Conservation (phyloP, 1,140 invertebrate genomes). For the Drosophila equinoxialis region DNA sequence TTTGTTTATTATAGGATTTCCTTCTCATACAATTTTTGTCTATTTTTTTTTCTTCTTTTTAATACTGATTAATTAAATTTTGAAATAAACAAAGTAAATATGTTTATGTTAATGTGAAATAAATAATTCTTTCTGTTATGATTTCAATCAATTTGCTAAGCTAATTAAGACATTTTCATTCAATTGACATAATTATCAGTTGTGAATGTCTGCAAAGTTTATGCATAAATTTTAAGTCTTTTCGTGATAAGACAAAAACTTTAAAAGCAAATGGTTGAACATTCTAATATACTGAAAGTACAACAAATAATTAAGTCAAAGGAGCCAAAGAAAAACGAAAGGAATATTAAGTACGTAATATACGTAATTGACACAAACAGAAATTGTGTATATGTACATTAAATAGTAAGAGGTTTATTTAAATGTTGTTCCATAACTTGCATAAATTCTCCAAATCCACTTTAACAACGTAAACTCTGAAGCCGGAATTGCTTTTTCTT, state of each 20-base stretch:
- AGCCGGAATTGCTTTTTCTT: no score
- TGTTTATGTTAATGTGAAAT: neutral
- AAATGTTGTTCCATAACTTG: no score
- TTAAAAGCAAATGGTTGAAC: neutral
- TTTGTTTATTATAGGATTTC: neutral
- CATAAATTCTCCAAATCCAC: no score
- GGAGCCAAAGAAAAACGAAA: no score
- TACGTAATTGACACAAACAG: neutral
- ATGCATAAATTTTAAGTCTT: slow-evolving; percentile 1
- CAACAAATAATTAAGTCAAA: no score
- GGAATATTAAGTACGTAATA: no score
- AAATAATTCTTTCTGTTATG: neutral
- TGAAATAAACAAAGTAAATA: neutral
- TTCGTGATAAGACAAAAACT: neutral
- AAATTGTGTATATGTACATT: no score
- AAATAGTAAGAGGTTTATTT: no score
- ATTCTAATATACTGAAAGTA: neutral
- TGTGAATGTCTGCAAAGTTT: slow-evolving; percentile 2
- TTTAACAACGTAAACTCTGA: no score
- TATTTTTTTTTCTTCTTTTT: neutral
- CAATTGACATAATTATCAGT: slow-evolving; percentile 47
- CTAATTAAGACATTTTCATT: slow-evolving; percentile 8
- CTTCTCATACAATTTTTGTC: neutral
- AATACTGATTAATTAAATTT: slow-evolving; percentile 4
- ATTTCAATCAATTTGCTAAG: neutral